Base-by-base conservation (phyloP, 2,888 invertebrate genomes). In the Cenopis cana region DNA sequence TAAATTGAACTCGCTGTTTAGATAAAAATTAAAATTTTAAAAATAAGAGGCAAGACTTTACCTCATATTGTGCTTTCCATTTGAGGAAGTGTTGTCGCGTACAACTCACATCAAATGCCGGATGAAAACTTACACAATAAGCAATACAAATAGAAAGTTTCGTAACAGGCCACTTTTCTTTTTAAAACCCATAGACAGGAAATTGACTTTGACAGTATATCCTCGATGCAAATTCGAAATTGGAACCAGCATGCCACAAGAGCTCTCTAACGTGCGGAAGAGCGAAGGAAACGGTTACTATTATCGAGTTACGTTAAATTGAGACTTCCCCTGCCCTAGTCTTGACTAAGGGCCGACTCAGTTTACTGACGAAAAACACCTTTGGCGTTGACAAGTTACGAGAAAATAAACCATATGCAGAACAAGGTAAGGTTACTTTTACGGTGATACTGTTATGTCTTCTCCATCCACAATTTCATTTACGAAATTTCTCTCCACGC, bases 221-320 rank as follows among this genome's bases (percentile, higher is more conserved):
- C 76, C 78, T 78, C 78, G 70, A 74, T 55, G 73, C 69, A 70
- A 60, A 80, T 84, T 71, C 67, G 55, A 71, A 71, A 71, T 71
- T 56, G 71, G 71, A 71, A 71, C 72, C 72, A 72, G 61, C 65
- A 72, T 65, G 38, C 18, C 68, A 57, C 36, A 52, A 41, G 57
- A 41, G 55, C 67, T 29, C 67, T 68, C 50, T 5, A 46, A 60
- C 49, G 62, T 77, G 62, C 75, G 76, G 77, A 78, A 76, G 78
- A 72, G 73, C 73, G 75, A 74, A 80, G 78, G 77, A 78, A 77
- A 75, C 69, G 67, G 55, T 18, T 66, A 72, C 84, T 77, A 85
- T 85, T 82, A 87, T 85, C 82, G 84, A 80, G 80, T 87, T 86
- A 82, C 76, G 78, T 82, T 81, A 82, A 88, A 89, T 89, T 89